Base-by-base conservation (phyloP, 2,888 invertebrate species). In the Dioctria rufipes region DNA sequence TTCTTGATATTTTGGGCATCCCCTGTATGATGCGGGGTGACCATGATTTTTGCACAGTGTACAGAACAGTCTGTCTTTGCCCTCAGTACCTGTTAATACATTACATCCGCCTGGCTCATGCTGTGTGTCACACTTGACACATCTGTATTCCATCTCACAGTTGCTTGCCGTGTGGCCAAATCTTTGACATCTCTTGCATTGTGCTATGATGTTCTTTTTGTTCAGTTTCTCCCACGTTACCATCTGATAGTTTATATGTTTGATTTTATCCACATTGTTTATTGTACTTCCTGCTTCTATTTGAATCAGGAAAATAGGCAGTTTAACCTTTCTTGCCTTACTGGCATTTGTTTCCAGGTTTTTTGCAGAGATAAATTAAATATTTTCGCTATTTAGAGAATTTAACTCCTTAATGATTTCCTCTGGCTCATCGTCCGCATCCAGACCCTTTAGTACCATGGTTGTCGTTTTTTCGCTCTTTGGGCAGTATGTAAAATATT, bases 141-240 rank as follows among this genome's bases (percentile, higher is more conserved):
- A 77, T 6, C 61, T 61, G 13, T 46, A 63, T 11, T 6, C 37
- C 63, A 77, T 49, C 3, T 43, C 8, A 46, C 77, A 63, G 25
- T 77, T 77, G 63, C 3, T 8, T 40, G 77, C 61, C 2, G 61
- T 49, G 46, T 77, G 77, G 0, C 77, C 63, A 37, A 77, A 63
- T 63, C n/a, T n/a, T n/a, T n/a, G n/a, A n/a, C n/a, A n/a, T n/a
- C 49, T 40, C 37, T 25, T 61, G 5, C 63, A 77, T 63, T 77
- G 63, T 4, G n/a, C 1, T 11, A 54, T n/a, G 11, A 11, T 46
- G 49, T 46, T 9, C n/a, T n/a, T 54, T 54, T 54, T 54, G 11
- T 11, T 54, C n/a, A 54, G 11, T 11, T 54, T 54, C 3, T 54
- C 54, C 54, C 54, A 54, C 11, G 9, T 54, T 11, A 54, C 11